Evolutionary conservation across 2,797 vertebrate genomes (phyloP), one percentile per base, ranked within the genome.

Genomic region (Otolemur crassicaudatus): DNA sequence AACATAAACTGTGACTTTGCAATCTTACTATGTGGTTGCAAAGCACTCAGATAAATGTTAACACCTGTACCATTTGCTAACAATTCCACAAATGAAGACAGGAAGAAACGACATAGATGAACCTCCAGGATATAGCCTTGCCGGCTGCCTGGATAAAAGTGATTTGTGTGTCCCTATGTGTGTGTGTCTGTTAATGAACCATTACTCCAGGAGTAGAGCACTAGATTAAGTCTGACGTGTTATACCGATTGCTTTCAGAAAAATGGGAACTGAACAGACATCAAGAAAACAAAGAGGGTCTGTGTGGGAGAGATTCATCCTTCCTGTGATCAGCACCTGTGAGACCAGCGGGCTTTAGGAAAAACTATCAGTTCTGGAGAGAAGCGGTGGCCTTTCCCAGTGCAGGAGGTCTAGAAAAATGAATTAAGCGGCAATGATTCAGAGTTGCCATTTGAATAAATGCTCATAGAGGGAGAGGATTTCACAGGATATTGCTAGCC

Each of bases 401-500:
- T 19, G 1, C 6, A 77, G 7, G 5, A 70, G 7, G 11, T 91
- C 80, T 81, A 56, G 70, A 40, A 40, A 92, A 87, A 73, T 69
- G 73, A 95, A 69, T 9, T 5, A 25, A 75, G 37, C 58, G 40
- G 5, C 19, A 63, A 1, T 14, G 46, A 80, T 58, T 91, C 29
- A 70, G 65, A 91, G 67, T 25, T 84, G 31, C 34, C 73, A 34
- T 84, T 84, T 19, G 22, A 11, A 85, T 72, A 58, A 89, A 46
- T 91, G 27, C 75, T 91, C 91, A 65, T 2, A 5, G 31, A 56
- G 9, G 14, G 46, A 93, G 12, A 77, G n/a, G 49, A 63, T 72
- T 79, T 95, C 84, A 65, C 34, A 91, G 14, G 90, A 77, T 58
- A 80, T 43, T 73, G 34, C 22, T 34, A 70, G 79, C 73, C 88